Evolutionary conservation across 92 coral and sea anemone species (phyloP).

Genomic region (Anthopleura xanthogrammica): DNA sequence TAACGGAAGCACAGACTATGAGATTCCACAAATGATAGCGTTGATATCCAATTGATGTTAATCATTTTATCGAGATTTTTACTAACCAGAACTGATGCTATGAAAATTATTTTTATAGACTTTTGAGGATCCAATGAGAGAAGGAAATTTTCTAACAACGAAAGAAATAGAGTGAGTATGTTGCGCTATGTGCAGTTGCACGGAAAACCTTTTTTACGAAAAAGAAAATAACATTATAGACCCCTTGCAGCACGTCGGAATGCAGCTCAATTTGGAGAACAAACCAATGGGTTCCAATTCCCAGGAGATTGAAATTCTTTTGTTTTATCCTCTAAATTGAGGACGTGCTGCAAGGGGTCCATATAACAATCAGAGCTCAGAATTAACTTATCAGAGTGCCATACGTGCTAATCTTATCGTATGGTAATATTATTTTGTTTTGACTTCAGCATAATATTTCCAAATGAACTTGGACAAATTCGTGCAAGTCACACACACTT

Average conservation of each 20-base stretch:
- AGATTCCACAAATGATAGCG: background rate
- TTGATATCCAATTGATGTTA: background rate
- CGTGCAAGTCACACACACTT: conserved; percentile 82
- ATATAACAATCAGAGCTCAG: too few species aligned
- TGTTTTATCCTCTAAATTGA: too few species aligned
- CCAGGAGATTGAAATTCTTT: too few species aligned
- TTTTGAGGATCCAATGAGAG: conserved; percentile 84
- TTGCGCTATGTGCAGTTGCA: too few species aligned
- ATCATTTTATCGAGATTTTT: background rate
- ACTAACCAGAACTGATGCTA: background rate
- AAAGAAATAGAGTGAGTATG: conserved; percentile 86
- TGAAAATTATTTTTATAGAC: conserved; percentile 43
- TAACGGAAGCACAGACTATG: background rate
- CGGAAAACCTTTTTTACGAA: too few species aligned
- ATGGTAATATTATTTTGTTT: background rate
- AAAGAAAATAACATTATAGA: too few species aligned
- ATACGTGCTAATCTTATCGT: background rate
- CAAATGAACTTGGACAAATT: conserved; percentile 79
- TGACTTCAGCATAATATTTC: conserved; percentile 62
- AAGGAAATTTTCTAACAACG: conserved; percentile 46
- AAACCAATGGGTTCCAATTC: too few species aligned
- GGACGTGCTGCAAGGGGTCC: too few species aligned
- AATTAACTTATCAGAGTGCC: too few species aligned
- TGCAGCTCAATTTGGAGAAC: too few species aligned
- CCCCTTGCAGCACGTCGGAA: too few species aligned